phyloP scores from a whole-genome alignment of 2,113 vertebrate genomes.

The Leptobrachium ailaonicum region DNA sequence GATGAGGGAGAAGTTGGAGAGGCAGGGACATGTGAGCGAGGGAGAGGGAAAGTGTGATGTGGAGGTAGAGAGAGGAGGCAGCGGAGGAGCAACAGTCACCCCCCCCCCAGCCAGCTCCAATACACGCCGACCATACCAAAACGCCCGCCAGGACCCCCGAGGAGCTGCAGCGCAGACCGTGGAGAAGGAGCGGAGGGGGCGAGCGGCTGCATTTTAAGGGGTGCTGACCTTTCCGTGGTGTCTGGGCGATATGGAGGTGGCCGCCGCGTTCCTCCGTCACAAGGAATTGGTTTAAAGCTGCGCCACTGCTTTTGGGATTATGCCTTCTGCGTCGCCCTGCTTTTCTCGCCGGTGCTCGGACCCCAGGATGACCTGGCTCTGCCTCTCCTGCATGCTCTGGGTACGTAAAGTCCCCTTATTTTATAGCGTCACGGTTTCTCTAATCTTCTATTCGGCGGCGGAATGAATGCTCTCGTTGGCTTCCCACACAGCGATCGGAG shows the following conservation, averaged over 20 bases:
- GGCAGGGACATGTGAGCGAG: constrained; percentile 11
- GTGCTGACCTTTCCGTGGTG: background rate
- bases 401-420: constrained; percentile 63
- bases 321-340: constrained; percentile 75
- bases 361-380: constrained; percentile 84
- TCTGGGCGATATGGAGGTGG: constrained; percentile 26
- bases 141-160: background rate
- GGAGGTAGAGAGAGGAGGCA: constrained; percentile 20
- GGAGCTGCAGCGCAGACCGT: background rate
- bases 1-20: constrained; percentile 54
- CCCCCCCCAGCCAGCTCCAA: background rate
- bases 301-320: constrained; percentile 39
- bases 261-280: background rate
- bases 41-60: constrained; percentile 49
- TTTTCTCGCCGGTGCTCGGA: constrained; percentile 62
- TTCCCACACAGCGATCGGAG: too few species aligned
- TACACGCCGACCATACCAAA: background rate
- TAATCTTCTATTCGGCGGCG: too few species aligned
- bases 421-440: too few species aligned
- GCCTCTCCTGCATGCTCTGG: constrained; percentile 92
- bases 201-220: background rate
- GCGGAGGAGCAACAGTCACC: background rate
- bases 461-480: too few species aligned
- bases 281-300: constrained; percentile 9
- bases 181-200: background rate